phyloP scores from a whole-genome alignment of 2,888 invertebrate genomes.

The Thyatira batis region DNA sequence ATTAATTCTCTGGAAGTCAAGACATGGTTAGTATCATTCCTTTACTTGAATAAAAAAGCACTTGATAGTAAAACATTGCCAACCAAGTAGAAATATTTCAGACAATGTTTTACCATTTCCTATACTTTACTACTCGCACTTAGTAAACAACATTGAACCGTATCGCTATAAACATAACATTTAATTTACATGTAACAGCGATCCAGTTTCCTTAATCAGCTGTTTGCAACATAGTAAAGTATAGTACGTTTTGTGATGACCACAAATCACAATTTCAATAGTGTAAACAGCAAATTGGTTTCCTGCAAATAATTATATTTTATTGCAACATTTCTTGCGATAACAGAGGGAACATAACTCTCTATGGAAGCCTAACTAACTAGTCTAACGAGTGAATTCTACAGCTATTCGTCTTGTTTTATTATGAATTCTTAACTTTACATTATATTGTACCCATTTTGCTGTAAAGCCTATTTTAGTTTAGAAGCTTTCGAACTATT shows the following conservation, averaged over 20 bases:
- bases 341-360: constrained; percentile 68
- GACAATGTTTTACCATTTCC: neutral
- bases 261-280: constrained; percentile 68
- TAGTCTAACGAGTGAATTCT: constrained; percentile 52
- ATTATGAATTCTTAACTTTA: constrained; percentile 2
- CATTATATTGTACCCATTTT: constrained; percentile 5
- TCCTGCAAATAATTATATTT: constrained; percentile 77
- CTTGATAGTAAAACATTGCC: neutral
- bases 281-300: constrained; percentile 70
- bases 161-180: neutral
- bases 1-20: too few relatives aligned
- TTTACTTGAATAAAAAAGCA: neutral
- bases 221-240: constrained; percentile 8
- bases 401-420: constrained; percentile 21
- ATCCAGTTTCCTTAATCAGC: constrained; percentile 18
- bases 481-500: too few relatives aligned
- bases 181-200: neutral
- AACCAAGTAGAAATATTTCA: neutral
- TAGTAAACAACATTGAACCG: neutral
- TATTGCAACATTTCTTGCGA: constrained; percentile 63
- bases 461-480: too few relatives aligned
- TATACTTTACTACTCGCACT: neutral
- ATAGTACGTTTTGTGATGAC: constrained; percentile 21
- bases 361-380: constrained; percentile 58
- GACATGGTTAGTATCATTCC: neutral